Evolutionary conservation across 2,888 invertebrate genomes (phyloP).

Genomic region (Diogma glabrata): DNA sequence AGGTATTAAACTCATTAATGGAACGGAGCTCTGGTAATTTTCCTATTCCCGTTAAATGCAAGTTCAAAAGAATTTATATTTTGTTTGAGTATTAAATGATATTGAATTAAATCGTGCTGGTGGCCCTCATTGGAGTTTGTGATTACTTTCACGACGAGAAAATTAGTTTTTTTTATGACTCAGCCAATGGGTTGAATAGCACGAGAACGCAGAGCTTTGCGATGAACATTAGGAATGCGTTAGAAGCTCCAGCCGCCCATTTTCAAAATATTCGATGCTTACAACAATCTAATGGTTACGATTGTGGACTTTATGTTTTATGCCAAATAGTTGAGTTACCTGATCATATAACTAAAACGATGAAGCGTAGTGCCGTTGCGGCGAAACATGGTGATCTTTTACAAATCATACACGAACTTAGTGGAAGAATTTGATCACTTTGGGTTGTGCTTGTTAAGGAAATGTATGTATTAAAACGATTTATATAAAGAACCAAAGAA

Average conservation of each 20-base stretch:
- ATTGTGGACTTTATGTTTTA: conserved; percentile 84
- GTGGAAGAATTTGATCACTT: no score
- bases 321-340: conserved; percentile 58
- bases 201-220: conserved; percentile 54
- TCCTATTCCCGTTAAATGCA: conserved; percentile 60
- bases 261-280: conserved; percentile 46
- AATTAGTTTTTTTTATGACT: conserved; percentile 66
- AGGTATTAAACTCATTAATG: conserved; percentile 70
- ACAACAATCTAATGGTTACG: conserved; percentile 77
- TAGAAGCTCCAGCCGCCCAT: conserved; percentile 32
- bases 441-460: no score
- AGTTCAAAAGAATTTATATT: conserved; percentile 60
- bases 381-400: no score
- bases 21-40: conserved; percentile 53
- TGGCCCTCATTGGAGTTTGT: conserved; percentile 84
- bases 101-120: conserved; percentile 64
- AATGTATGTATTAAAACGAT: no score
- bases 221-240: conserved; percentile 38
- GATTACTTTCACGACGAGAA: conserved; percentile 64
- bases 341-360: conserved; percentile 32
- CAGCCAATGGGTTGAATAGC: conserved; percentile 55
- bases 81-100: conserved; percentile 82
- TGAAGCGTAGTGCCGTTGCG: conserved; percentile 30
- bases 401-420: no score
- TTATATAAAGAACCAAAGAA: no score